Base-by-base conservation (phyloP, 2,797 vertebrate species). In the Gymnopithys bicolor region DNA sequence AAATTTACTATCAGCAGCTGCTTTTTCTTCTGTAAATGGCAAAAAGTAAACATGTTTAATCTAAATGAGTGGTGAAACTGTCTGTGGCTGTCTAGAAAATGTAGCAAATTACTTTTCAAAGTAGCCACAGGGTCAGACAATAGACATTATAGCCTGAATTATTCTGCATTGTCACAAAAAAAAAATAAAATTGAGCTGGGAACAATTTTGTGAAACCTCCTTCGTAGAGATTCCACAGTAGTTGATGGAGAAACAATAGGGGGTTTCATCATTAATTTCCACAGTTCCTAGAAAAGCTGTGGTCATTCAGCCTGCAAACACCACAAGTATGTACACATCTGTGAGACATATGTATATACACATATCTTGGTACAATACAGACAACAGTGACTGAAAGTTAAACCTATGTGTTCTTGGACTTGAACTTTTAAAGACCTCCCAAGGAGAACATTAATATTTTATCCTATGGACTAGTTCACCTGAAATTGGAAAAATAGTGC, bases 31-130 rank as follows among this genome's bases (percentile, higher is more conserved):
- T 66, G 82, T 52, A 86, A 95, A 84, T 32, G 59, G 30, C 10
- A 90, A 93, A 94, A 94, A 56, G 43, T 87, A 94, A 86, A 87
- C 5, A 62, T 45, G 10, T n/a, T 95, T 30, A 62, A 75, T 56
- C 80, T 78, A 89, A 85, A 58, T 0, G 0, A 68, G 35, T 9
- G 13, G 49, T 55, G 21, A 95, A 15, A 19, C 58, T 92, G n/a
- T 22, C 32, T 58, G 18, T 66, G 35, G 46, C 62, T 86, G 69
- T 62, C 62, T 76, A 64, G 66, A 87, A 94, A 92, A 92, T 67
- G 28, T 4, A 84, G 64, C 28, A 74, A 87, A 78, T 81, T 71
- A 66, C 48, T 74, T 77, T 70, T 30, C 52, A 70, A 76, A 92
- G 43, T 78, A 71, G 62, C 35, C 39, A 87, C 35, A 35, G 25